phyloP scores from a whole-genome alignment of 2,113 vertebrate genomes.

The Macroglossus sobrinus region DNA sequence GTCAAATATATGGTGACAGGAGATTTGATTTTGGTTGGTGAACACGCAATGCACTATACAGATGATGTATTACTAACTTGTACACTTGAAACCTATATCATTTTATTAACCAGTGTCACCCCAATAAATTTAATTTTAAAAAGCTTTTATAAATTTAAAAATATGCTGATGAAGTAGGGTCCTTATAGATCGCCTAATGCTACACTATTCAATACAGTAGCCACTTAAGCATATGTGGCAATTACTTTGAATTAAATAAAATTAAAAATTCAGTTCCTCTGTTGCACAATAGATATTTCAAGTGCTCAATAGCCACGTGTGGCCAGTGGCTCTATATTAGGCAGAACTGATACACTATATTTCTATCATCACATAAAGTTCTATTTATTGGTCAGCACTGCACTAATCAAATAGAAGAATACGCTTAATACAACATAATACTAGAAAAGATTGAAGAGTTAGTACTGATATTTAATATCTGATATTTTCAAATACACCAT shows the following conservation, averaged over 20 bases:
- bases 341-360: background rate
- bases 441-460: background rate
- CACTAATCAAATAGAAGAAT: conserved; percentile 16
- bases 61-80: no score
- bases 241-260: background rate
- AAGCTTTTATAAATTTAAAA: background rate
- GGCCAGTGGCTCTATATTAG: background rate
- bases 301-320: background rate
- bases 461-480: background rate
- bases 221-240: background rate
- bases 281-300: background rate
- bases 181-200: background rate
- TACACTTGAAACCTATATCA: no score
- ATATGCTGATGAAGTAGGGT: background rate
- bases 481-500: background rate
- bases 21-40: no score
- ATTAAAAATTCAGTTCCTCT: background rate
- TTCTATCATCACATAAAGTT: background rate
- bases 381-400: background rate
- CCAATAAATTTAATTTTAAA: background rate
- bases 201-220: background rate
- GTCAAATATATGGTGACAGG: no score
- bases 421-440: background rate
- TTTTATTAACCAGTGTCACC: no score
- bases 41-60: no score